Percentiles rank a stretch among this genome's conserved stretches.
phyloP scores from a whole-genome alignment of 2,113 vertebrate genomes.

The Pagrus major region DNA sequence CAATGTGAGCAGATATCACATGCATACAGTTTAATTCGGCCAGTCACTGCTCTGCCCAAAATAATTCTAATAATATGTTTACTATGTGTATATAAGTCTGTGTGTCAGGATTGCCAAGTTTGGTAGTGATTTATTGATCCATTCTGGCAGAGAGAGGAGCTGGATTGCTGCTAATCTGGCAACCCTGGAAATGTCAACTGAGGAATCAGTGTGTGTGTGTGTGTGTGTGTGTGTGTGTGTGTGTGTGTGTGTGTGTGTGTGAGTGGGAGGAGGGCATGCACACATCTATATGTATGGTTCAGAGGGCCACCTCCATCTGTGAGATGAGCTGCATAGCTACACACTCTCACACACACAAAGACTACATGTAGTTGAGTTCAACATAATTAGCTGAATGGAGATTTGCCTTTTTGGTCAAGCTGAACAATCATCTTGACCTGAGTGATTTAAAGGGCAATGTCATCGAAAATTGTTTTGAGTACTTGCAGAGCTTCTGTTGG shows the following conservation, averaged over 20 bases:
- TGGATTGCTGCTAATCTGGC: slow-evolving; percentile 60
- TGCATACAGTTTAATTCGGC: slow-evolving; percentile 33
- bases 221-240: slow-evolving; percentile 18
- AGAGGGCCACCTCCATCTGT: slow-evolving; percentile 10
- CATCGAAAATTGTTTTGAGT: background rate
- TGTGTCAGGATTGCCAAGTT: slow-evolving; percentile 44
- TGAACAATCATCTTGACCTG: slow-evolving; percentile 22
- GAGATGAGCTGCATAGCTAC: slow-evolving; percentile 11
- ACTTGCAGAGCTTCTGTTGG: background rate
- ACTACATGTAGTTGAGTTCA: slow-evolving; percentile 20
- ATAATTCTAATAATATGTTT: slow-evolving; percentile 42
- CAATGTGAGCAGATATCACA: slow-evolving; percentile 21
- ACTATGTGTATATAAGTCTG: slow-evolving; percentile 8
- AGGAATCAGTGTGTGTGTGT: slow-evolving; percentile 4
- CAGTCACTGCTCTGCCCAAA: slow-evolving; percentile 7
- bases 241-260: background rate
- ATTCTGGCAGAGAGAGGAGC: slow-evolving; percentile 40
- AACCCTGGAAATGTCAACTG: slow-evolving; percentile 55
- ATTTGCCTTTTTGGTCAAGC: slow-evolving; percentile 17
- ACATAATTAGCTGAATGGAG: slow-evolving; percentile 7
- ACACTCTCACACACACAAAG: background rate
- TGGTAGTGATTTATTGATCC: slow-evolving; percentile 59
- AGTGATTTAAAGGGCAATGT: slow-evolving; percentile 5
- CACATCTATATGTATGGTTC: background rate
- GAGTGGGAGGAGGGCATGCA: background rate